phyloP scores from a whole-genome alignment of 2,888 invertebrate species.

The Eristalis pertinax region DNA sequence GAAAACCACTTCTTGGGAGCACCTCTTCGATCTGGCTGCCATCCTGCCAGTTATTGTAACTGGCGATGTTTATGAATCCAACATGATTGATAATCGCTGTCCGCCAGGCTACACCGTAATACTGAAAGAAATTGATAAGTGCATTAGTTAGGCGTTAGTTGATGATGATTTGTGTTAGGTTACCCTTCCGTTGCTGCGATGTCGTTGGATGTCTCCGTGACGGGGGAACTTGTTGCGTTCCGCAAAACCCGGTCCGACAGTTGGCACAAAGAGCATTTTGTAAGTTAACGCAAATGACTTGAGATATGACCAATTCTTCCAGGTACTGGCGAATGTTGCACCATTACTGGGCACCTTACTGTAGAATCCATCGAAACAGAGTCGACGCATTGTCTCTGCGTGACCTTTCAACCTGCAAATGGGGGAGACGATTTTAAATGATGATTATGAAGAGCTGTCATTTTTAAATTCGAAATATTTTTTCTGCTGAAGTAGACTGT shows the following conservation, averaged over 20 bases:
- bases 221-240: slow-evolving; percentile 83
- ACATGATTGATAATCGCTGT: slow-evolving; percentile 84
- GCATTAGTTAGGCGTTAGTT: not conserved
- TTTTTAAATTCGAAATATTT: too few relatives aligned
- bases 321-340: slow-evolving; percentile 85
- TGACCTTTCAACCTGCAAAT: slow-evolving; percentile 81
- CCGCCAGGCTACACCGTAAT: slow-evolving; percentile 85
- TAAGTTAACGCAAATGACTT: slow-evolving; percentile 84
- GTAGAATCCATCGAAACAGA: slow-evolving; percentile 85
- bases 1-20: slow-evolving; percentile 78
- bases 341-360: slow-evolving; percentile 86
- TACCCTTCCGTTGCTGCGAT: slow-evolving; percentile 81
- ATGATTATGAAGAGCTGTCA: not conserved
- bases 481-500: too few relatives aligned
- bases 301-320: slow-evolving; percentile 84
- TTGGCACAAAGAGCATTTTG: slow-evolving; percentile 85
- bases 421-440: not conserved
- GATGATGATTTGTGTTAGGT: slow-evolving; percentile 33
- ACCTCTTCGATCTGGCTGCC: slow-evolving; percentile 89
- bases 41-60: slow-evolving; percentile 89
- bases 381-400: slow-evolving; percentile 82
- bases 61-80: slow-evolving; percentile 85
- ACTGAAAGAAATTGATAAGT: slow-evolving; percentile 76
- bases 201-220: slow-evolving; percentile 79
- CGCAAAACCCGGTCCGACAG: slow-evolving; percentile 87